Percentiles rank a stretch among this genome's conserved stretches.
Evolutionary conservation across 2,797 vertebrate species (phyloP).

Genomic region (Liparis tanakae): DNA sequence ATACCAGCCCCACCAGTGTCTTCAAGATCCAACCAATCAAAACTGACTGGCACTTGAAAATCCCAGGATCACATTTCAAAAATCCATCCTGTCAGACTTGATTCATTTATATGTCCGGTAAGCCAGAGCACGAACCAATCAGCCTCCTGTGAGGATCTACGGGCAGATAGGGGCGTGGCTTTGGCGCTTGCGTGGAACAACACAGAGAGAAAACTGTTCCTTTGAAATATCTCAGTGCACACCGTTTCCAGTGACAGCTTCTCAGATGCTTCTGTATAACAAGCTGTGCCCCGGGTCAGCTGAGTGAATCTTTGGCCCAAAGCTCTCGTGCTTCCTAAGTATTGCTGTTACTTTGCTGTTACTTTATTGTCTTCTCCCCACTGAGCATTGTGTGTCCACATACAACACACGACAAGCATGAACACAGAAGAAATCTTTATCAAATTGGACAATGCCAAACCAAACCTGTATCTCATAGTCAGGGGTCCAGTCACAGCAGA

Average conservation of each 20-base stretch:
- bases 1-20: not conserved
- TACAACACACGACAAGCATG: not conserved
- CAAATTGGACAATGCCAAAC: not conserved
- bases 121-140: not conserved
- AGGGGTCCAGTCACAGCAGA: not conserved
- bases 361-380: not conserved
- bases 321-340: not conserved
- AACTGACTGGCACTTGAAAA: not conserved
- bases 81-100: no score
- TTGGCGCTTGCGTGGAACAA: not conserved
- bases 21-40: not conserved
- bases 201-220: not conserved
- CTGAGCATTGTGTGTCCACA: conserved; percentile 3
- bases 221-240: not conserved
- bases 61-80: not conserved
- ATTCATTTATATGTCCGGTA: no score
- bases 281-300: not conserved
- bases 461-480: not conserved
- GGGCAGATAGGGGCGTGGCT: not conserved
- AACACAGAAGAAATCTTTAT: not conserved
- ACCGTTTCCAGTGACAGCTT: not conserved
- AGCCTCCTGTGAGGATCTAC: not conserved
- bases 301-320: not conserved
- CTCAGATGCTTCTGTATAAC: not conserved
- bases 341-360: not conserved